These are phyloP conservation scores for Apamea epomidion DNA, from an alignment of 2,888 invertebrate genomes.

Conservation along the genomic window DNA sequence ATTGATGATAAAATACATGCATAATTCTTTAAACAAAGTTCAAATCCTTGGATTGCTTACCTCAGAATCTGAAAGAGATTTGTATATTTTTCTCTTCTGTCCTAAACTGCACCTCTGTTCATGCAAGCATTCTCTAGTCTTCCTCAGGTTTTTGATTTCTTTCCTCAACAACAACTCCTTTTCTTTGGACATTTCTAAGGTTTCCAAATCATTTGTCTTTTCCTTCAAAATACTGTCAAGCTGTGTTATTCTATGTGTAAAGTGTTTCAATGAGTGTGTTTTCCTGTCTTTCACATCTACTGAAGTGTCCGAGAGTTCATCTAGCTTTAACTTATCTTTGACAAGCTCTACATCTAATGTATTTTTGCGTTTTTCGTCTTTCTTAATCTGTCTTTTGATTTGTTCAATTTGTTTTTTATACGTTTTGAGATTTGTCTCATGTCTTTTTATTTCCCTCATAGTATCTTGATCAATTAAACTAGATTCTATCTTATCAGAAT, in stretches of 20 bases:
- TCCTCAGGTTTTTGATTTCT: conserved; percentile 95
- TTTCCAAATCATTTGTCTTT: conserved; percentile 92
- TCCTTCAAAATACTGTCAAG: conserved; percentile 93
- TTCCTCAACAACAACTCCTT: conserved; percentile 92
- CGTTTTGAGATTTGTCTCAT: conserved; percentile 93
- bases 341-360: conserved; percentile 92
- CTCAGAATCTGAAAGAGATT: conserved; percentile 93
- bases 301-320: conserved; percentile 89
- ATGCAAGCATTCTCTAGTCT: conserved; percentile 94
- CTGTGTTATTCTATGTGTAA: conserved; percentile 92
- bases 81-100: conserved; percentile 93
- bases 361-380: conserved; percentile 93
- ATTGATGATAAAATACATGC: not conserved
- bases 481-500: conserved; percentile 91
- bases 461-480: conserved; percentile 90
- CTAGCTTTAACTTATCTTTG: conserved; percentile 88
- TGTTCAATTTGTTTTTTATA: conserved; percentile 95
- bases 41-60: conserved; percentile 65
- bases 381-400: conserved; percentile 93
- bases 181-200: conserved; percentile 90
- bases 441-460: conserved; percentile 92
- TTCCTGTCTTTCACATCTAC: conserved; percentile 90
- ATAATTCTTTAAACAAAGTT: not conserved
- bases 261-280: conserved; percentile 91
- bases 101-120: conserved; percentile 94